Conservation (phyloP, 2,888 invertebrate genomes). For the Coenonympha arcania region DNA sequence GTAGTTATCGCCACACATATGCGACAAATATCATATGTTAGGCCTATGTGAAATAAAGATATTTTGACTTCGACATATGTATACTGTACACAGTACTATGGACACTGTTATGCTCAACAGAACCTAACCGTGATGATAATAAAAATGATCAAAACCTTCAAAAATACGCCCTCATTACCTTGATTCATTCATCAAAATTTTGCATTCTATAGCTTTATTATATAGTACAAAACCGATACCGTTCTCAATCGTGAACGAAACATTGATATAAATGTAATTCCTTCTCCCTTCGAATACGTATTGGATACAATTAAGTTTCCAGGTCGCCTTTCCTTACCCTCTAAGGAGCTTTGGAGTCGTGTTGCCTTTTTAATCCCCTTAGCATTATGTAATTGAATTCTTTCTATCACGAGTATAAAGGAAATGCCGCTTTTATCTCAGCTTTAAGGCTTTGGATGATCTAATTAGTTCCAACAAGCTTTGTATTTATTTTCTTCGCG, state of each 20-base stretch:
- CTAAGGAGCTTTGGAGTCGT: constrained; percentile 15
- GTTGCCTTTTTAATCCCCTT: constrained; percentile 65
- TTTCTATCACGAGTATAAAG: constrained; percentile 66
- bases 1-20: too few relatives aligned
- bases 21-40: too few relatives aligned
- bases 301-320: constrained; percentile 12
- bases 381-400: constrained; percentile 70
- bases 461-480: constrained; percentile 51
- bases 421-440: constrained; percentile 62
- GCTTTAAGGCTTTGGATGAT: constrained; percentile 53
- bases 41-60: too few relatives aligned
- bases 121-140: too few relatives aligned
- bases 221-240: neutral
- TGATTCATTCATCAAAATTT: too few relatives aligned
- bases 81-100: too few relatives aligned
- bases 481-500: constrained; percentile 39
- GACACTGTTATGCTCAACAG: too few relatives aligned
- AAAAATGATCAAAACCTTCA: too few relatives aligned
- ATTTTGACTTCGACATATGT: too few relatives aligned
- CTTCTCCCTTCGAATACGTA: neutral
- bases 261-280: neutral
- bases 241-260: neutral
- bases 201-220: too few relatives aligned
- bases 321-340: constrained; percentile 6
- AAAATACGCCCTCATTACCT: too few relatives aligned